Evolutionary conservation across 1,140 invertebrate genomes (phyloP).

Genomic region (Eupristina koningsbergeri): DNA sequence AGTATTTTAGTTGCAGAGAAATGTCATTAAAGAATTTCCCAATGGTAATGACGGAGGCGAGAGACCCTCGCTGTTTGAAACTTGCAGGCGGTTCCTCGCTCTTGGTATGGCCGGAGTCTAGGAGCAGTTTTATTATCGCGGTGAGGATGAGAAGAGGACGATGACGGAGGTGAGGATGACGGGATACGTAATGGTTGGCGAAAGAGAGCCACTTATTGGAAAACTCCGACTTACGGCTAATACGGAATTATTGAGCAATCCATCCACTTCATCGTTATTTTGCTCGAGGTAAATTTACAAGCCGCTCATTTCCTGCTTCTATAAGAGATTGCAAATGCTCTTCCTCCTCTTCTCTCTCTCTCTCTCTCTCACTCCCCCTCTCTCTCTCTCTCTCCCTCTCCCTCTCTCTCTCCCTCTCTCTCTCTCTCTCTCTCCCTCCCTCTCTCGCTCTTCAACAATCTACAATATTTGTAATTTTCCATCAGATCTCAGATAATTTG

Average conservation of each 20-base stretch:
- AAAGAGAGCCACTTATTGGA: neutral
- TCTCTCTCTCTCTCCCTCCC: too few species aligned
- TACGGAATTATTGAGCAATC: neutral
- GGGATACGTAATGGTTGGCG: too few species aligned
- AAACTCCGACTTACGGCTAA: neutral
- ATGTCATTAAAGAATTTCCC: slow-evolving; percentile 35
- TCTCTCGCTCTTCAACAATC: too few species aligned
- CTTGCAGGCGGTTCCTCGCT: neutral
- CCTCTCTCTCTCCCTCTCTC: too few species aligned
- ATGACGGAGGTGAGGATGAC: neutral
- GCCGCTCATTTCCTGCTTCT: neutral
- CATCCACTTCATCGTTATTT: neutral
- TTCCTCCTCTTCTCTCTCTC: too few species aligned
- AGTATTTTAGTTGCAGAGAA: slow-evolving; percentile 10
- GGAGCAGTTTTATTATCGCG: slow-evolving; percentile 25
- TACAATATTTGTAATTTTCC: neutral
- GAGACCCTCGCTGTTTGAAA: slow-evolving; percentile 7
- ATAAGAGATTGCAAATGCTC: neutral
- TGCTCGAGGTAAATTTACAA: neutral
- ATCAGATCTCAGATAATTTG: neutral
- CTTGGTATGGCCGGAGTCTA: neutral
- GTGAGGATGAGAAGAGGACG: neutral
- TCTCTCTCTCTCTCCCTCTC: too few species aligned
- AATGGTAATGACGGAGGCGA: slow-evolving; percentile 39
- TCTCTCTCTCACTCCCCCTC: too few species aligned